Evolutionary conservation across 2,888 invertebrate genomes (phyloP), one percentile per base, ranked within the genome.

Genomic region (Dasysyrphus albostriatus): DNA sequence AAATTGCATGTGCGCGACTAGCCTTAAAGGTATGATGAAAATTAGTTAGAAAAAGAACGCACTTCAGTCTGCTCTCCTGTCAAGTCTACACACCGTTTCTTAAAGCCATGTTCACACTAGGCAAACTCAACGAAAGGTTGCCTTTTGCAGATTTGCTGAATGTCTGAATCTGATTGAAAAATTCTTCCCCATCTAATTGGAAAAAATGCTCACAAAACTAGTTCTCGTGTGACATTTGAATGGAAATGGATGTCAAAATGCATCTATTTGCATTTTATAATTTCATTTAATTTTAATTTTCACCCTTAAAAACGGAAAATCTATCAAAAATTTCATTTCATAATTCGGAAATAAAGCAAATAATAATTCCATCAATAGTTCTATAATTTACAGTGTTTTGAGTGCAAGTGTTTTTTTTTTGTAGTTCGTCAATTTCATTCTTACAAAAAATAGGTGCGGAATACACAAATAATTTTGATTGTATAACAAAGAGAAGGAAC

Each of bases 221-320:
- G 81, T 85, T 81, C 70, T 82, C 63, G 73, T 77, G 82, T 85
- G 85, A 85, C 85, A 85, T 81, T 85, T 85, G 85, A 85, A 82
- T 85, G 85, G 85, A 74, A 85, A 74, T 82, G 73, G 82, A 82
- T 85, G 85, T 85, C 85, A 85, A 85, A 85, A 85, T 85, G 85
- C 85, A 85, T 85, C 82, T 85, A 78, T 85, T 85, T 85, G 85
- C 85, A 85, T 85, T 70, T 82, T 74, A 16, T 67, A 49, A 70
- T 78, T 82, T 78, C 39, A 74, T 85, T 85, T 70, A 70, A 73
- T 77, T 81, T 81, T 85, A 77, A 78, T 74, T 78, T 59, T 58
- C 29, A 16, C 54, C 39, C 16, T 42, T 16, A 14, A 54, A 85
- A 84, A 70, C 7, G 7, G 32, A 34, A 47, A 67, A 37, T 7